Evolutionary conservation across 2,797 vertebrate species (phyloP).

Genomic region (Spea hammondii): DNA sequence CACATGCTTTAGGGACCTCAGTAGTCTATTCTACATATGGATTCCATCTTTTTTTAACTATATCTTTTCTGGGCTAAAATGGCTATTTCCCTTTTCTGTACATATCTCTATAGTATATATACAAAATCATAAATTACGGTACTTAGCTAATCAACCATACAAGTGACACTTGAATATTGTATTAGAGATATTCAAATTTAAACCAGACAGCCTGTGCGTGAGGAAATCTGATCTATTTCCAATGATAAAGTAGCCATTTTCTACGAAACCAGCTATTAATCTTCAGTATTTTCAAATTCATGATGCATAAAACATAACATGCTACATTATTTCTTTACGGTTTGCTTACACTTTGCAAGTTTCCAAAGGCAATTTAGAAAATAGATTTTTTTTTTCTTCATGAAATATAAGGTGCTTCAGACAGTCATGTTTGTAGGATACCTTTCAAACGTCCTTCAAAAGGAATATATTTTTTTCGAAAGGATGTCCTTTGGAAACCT

Average conservation of each 20-base stretch:
- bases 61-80: too few relatives aligned
- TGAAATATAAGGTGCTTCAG: not conserved
- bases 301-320: constrained; percentile 16
- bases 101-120: too few relatives aligned
- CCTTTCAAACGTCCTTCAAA: constrained; percentile 17
- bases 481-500: not conserved
- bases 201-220: not conserved
- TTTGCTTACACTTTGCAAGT: constrained; percentile 1
- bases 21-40: too few relatives aligned
- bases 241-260: constrained; percentile 9
- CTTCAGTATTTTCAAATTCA: constrained; percentile 22
- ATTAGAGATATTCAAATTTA: not conserved
- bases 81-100: too few relatives aligned
- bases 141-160: not conserved
- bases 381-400: not conserved
- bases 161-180: not conserved
- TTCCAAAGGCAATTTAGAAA: constrained; percentile 4
- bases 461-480: not conserved
- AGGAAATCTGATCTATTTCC: constrained; percentile 12
- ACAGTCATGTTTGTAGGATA: not conserved
- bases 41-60: too few relatives aligned
- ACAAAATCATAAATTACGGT: too few relatives aligned
- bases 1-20: too few relatives aligned
- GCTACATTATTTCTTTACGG: not conserved
- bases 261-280: not conserved